Conservation (phyloP, 2,113 vertebrate species). For the Heloderma charlesbogerti region DNA sequence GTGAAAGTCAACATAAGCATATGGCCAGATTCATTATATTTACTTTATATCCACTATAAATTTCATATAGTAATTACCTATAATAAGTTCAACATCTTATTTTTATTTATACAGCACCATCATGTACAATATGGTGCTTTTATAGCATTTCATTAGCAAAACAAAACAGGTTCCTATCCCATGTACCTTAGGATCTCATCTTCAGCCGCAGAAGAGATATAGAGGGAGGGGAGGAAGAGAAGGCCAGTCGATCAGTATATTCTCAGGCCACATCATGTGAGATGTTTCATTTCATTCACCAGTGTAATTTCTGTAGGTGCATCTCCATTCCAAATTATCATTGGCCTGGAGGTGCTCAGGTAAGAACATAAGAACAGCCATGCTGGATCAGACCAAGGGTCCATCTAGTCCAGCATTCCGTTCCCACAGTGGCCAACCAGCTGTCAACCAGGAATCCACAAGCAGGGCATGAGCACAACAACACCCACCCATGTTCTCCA, state of each 20-base stretch:
- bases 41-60: background rate
- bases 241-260: background rate
- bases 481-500: no score
- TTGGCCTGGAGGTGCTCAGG: no score
- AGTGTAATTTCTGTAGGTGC: background rate
- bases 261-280: background rate
- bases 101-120: background rate
- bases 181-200: background rate
- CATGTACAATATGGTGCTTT: background rate
- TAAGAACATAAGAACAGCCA: no score
- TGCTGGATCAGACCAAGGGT: no score
- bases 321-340: background rate
- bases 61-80: background rate
- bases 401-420: no score
- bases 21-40: background rate
- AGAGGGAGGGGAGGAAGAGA: no score
- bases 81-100: background rate
- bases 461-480: no score
- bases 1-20: background rate
- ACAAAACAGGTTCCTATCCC: background rate
- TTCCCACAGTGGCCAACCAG: no score
- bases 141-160: background rate
- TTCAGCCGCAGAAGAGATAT: background rate
- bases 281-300: background rate
- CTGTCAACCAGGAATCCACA: no score